Evolutionary conservation across 2,888 invertebrate genomes (phyloP), one percentile per base, ranked within the genome.

Genomic region (Petrolisthes cinctipes): DNA sequence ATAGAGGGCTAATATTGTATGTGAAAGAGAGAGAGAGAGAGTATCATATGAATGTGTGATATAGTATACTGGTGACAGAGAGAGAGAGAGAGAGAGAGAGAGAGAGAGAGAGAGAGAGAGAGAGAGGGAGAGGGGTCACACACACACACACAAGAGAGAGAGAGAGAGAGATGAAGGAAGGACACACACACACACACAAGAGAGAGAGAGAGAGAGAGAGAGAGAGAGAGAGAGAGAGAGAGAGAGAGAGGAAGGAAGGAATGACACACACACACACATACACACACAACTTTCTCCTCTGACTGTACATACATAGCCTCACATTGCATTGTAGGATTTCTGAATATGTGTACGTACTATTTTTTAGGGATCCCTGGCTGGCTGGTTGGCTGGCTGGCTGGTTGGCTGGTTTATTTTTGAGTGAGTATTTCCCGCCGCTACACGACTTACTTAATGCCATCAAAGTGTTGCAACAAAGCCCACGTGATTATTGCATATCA

Each of bases 51-150:
- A 73, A 23, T 20, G 73, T 6, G 73, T 6, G n/a, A 73, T 23
- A 76, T 11, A 7, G 51, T 6, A 5, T 51, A 53, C 5, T 23
- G 1, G 4, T 5, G n/a, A 51, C 17, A 53, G 5, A 23, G 53
- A 54, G 79, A 56, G 79, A 56, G 79, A 79, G 54, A 79, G 53
- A 4, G 79, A 79, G 53, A 14, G n/a, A n/a, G n/a, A 14, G 61
- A 14, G 61, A 61, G n/a, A 37, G 76, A 76, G n/a, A 71, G 20
- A 71, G 5, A 17, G 71, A n/a, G n/a, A 71, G 71, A 71, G 71
- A 6, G 71, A 71, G n/a, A n/a, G 71, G 20, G n/a, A 17, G n/a
- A 71, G 71, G n/a, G n/a, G n/a, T n/a, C n/a, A n/a, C n/a, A n/a
- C n/a, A 4, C n/a, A 17, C 6, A 6, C 37, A 37, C 2, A n/a